Percentiles rank a stretch among this genome's conserved stretches.
Conservation (phyloP, 1,140 invertebrate species). For the Drosophila ficusphila region DNA sequence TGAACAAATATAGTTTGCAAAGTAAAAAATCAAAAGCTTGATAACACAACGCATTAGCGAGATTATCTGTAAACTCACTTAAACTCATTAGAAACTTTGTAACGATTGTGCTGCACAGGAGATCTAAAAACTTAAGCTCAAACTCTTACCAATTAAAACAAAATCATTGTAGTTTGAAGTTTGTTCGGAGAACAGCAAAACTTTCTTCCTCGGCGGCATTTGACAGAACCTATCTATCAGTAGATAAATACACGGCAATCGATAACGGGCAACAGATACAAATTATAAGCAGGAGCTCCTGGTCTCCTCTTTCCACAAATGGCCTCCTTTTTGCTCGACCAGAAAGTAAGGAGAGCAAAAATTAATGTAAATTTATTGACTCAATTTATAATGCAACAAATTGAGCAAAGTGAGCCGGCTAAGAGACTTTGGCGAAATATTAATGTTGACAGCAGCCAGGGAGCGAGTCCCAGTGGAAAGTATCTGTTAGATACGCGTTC, state of each 20-base stretch:
- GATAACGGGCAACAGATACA: constrained; percentile 27
- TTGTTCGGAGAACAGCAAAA: constrained; percentile 1
- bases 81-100: background rate
- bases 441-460: constrained; percentile 56
- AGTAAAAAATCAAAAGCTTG: background rate
- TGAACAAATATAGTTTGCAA: too few species aligned
- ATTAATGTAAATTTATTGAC: constrained; percentile 80
- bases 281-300: constrained; percentile 2
- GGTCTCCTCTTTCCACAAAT: background rate
- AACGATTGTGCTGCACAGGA: background rate
- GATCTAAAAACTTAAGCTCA: background rate
- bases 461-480: constrained; percentile 27
- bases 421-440: constrained; percentile 61
- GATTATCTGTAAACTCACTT: background rate
- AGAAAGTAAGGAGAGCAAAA: constrained; percentile 26
- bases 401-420: constrained; percentile 22
- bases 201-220: constrained; percentile 18
- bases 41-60: background rate
- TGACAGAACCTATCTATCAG: constrained; percentile 37
- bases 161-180: constrained; percentile 2
- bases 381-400: constrained; percentile 77
- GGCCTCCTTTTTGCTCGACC: constrained; percentile 21
- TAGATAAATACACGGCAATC: background rate
- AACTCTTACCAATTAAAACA: constrained; percentile 2
- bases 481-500: constrained; percentile 58